Conservation (phyloP, 2,888 invertebrate genomes). For the Apodemia duryi region DNA sequence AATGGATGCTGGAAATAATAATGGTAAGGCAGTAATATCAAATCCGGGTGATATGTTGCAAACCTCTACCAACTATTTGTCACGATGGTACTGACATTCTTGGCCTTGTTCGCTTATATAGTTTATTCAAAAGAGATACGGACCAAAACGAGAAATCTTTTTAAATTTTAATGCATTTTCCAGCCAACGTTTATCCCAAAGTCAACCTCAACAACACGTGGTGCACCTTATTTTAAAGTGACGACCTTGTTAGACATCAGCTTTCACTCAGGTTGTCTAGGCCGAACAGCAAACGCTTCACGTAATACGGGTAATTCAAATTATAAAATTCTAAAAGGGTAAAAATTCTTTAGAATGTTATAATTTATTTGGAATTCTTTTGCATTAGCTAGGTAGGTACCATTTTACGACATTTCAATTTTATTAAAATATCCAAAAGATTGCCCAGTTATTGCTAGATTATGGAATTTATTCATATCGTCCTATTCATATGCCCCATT, state of each 20-base stretch:
- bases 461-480: too few relatives aligned
- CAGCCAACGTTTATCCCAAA: neutral
- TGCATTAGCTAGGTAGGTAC: neutral
- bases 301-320: neutral
- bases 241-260: neutral
- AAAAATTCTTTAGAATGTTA: slow-evolving; percentile 1
- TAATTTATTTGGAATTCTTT: neutral
- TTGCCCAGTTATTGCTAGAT: too few relatives aligned
- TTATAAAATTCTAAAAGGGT: neutral
- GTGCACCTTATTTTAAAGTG: neutral
- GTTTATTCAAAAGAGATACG: neutral
- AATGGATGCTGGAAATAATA: too few relatives aligned
- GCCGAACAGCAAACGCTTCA: neutral
- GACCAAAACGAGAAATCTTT: neutral
- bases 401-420: neutral
- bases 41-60: too few relatives aligned
- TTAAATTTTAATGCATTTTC: neutral
- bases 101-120: too few relatives aligned
- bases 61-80: too few relatives aligned
- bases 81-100: too few relatives aligned
- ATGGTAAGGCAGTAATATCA: too few relatives aligned
- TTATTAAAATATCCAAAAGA: too few relatives aligned
- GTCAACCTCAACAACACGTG: neutral
- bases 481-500: too few relatives aligned
- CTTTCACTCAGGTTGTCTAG: slow-evolving; percentile 1